Evolutionary conservation across 2,888 invertebrate species (phyloP).

Genomic region (Drosophila setosimentum): DNA sequence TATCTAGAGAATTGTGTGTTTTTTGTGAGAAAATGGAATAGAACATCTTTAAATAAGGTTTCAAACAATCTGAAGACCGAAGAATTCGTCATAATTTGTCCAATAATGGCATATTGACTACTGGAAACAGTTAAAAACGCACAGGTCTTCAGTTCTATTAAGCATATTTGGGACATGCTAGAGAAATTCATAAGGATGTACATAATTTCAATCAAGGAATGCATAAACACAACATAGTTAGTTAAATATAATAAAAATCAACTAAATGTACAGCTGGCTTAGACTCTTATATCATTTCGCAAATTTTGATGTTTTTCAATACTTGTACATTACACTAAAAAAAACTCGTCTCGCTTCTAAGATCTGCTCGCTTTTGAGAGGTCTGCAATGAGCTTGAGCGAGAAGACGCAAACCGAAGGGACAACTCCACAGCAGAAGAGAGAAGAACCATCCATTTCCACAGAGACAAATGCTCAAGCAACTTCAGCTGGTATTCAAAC

Average conservation of each 20-base stretch:
- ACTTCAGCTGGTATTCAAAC: neutral
- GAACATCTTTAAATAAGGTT: neutral
- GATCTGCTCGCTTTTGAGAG: neutral
- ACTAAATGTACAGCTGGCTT: no score
- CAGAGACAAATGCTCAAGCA: neutral
- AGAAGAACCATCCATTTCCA: neutral
- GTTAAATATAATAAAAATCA: no score
- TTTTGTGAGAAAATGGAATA: neutral
- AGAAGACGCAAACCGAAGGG: rapidly evolving
- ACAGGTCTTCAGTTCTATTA: neutral
- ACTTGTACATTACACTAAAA: neutral
- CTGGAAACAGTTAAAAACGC: neutral
- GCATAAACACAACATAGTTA: neutral
- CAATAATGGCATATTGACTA: neutral
- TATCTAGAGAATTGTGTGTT: neutral
- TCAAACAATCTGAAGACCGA: neutral
- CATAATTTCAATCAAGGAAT: neutral
- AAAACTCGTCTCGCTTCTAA: neutral
- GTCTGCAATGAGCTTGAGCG: neutral
- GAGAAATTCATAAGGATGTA: neutral
- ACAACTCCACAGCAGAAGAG: neutral
- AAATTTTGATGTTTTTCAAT: neutral
- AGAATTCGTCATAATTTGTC: neutral
- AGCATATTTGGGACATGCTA: neutral
- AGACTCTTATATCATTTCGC: neutral